Base-by-base conservation (phyloP, 2,113 vertebrate genomes). In the Morone chrysops region DNA sequence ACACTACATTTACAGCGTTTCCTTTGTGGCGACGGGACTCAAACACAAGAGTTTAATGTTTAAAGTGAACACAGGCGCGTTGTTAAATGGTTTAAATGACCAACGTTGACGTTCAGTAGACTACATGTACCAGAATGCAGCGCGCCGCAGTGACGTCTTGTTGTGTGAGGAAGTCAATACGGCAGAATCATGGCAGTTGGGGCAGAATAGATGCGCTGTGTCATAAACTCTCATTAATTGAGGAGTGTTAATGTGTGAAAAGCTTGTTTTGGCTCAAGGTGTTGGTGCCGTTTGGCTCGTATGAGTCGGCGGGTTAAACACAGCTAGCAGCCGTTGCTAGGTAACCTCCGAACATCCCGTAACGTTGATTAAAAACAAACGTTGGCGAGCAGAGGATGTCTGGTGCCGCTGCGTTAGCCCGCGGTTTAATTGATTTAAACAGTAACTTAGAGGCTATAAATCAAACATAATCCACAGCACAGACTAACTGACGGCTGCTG, bases 101-200 rank as follows among this genome's bases (percentile, higher is more conserved):
- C 4, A 4, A 16, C 0, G 0, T 0, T 4, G 6, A n/a, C 0
- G 0, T 0, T 0, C 0, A 0, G 0, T 2, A 0, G 5, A 87
- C 88, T 78, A 20, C 85, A 78, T 80, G 77, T 57, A 4, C 93
- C 91, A 89, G 57, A 63, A 89, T 87, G 80, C 93, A 90, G 48
- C 81, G 4, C 75, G 70, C 1, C 2, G 4, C 36, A 0, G 3
- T 0, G 66, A 65, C 65, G 86, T 81, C 61, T 56, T 77, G 79
- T 86, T 90, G 83, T 86, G 77, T 75, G 12, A 85, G 87, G 90
- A 94, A 93, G 88, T 92, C 25, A 25, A 45, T 57, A 16, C 12
- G 16, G 43, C 53, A 70, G 57, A 82, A 43, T 63, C 41, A 70
- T 71, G 80, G 51, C 47, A 50, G 11, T 57, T 43, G 54, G 60